Evolutionary conservation across 2,888 invertebrate species (phyloP).

Genomic region (Thera britannica): DNA sequence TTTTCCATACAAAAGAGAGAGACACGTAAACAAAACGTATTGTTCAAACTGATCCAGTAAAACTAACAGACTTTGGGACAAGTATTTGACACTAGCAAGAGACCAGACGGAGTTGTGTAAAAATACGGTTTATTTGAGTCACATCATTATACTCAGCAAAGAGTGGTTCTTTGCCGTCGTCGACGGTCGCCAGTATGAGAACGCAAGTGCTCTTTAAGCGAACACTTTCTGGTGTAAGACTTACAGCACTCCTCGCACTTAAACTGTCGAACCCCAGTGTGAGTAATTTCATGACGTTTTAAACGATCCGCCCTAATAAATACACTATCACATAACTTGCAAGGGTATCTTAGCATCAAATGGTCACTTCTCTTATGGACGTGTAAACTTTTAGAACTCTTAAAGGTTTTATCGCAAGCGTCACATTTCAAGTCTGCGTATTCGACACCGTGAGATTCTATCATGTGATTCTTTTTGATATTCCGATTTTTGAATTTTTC

Average conservation of each 20-base stretch:
- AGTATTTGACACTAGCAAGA: no score
- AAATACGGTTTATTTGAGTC: no score
- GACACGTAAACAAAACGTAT: no score
- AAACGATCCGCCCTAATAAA: conserved; percentile 47
- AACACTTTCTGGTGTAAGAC: conserved; percentile 25
- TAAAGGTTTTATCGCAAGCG: conserved; percentile 33
- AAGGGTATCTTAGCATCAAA: conserved; percentile 48
- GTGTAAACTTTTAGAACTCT: conserved; percentile 20
- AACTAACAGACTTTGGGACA: no score
- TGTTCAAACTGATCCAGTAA: no score
- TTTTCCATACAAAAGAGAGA: no score
- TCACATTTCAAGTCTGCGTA: conserved; percentile 28
- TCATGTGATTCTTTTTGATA: conserved; percentile 29
- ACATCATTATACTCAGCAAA: no score
- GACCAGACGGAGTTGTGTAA: no score
- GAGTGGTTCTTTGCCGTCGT: neutral
- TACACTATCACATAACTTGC: conserved; percentile 58
- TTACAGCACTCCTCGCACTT: conserved; percentile 29
- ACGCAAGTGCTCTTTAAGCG: conserved; percentile 30
- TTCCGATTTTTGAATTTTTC: conserved; percentile 52
- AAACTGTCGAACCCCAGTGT: conserved; percentile 23
- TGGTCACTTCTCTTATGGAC: conserved; percentile 32
- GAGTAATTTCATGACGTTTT: conserved; percentile 21
- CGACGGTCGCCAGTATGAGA: conserved; percentile 16
- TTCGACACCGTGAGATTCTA: conserved; percentile 23